Evolutionary conservation across 2,888 invertebrate species (phyloP).

Genomic region (Eurois occulta): DNA sequence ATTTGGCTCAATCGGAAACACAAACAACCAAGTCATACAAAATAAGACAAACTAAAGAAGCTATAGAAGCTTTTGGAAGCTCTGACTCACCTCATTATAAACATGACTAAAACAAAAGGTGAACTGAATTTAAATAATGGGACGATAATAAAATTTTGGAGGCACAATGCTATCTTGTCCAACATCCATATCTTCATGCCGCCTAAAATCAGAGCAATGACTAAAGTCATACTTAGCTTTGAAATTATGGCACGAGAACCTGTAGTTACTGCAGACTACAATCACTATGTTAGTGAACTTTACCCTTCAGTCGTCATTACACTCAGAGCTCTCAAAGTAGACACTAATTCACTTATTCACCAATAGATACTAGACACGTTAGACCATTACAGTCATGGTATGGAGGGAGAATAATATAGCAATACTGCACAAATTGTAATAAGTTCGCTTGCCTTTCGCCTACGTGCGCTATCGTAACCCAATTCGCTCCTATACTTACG

Average conservation of each 20-base stretch:
- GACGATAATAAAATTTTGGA: slow-evolving; percentile 22
- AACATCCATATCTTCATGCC: neutral
- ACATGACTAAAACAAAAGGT: slow-evolving; percentile 21
- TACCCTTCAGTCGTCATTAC: slow-evolving; percentile 11
- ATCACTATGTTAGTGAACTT: slow-evolving; percentile 10
- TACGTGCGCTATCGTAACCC: slow-evolving; percentile 55
- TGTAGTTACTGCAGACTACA: slow-evolving; percentile 16
- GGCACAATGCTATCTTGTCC: neutral
- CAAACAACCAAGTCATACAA: slow-evolving; percentile 19
- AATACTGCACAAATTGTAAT: slow-evolving; percentile 34
- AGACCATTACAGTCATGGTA: neutral
- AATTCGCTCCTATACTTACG: slow-evolving; percentile 34
- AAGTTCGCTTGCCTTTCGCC: slow-evolving; percentile 42
- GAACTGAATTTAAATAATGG: slow-evolving; percentile 33
- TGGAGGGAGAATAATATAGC: slow-evolving; percentile 9
- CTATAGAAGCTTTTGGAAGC: slow-evolving; percentile 1
- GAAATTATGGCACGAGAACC: neutral
- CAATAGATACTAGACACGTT: neutral
- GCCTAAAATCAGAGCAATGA: slow-evolving; percentile 7
- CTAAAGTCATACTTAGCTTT: slow-evolving; percentile 22
- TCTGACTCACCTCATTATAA: slow-evolving; percentile 20
- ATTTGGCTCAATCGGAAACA: slow-evolving; percentile 33
- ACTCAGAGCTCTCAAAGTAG: neutral
- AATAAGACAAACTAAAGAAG: neutral
- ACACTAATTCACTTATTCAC: slow-evolving; percentile 7